phyloP scores from a whole-genome alignment of 1,140 invertebrate species.

The Drusus annulatus region DNA sequence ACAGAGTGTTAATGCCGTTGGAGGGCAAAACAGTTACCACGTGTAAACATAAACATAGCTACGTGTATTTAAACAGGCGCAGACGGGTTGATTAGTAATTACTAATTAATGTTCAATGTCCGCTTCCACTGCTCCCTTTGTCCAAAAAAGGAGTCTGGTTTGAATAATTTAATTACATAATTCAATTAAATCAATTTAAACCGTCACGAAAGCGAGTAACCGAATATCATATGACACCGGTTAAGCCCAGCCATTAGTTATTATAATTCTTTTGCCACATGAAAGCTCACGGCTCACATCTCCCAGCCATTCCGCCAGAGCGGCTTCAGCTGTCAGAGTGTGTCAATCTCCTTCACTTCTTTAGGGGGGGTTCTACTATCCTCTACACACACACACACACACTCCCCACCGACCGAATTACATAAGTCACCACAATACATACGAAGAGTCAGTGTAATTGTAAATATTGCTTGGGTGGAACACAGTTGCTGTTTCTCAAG shows the following conservation, averaged over 20 bases:
- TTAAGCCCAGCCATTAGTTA: neutral
- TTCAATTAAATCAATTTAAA: neutral
- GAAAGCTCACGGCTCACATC: neutral
- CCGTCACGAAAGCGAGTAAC: slow-evolving; percentile 15
- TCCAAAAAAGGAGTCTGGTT: too few relatives aligned
- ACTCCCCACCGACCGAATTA: neutral
- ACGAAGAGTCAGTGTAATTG: neutral
- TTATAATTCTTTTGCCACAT: slow-evolving; percentile 31
- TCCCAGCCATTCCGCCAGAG: slow-evolving; percentile 7
- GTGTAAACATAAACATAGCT: too few relatives aligned
- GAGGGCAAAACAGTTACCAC: too few relatives aligned
- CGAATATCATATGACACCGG: slow-evolving; percentile 33
- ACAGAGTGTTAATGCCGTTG: too few relatives aligned
- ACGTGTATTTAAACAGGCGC: too few relatives aligned
- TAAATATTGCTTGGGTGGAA: too few relatives aligned
- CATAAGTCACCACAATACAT: neutral
- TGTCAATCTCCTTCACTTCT: slow-evolving; percentile 45
- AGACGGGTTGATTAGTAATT: too few relatives aligned
- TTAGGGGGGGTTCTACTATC: neutral
- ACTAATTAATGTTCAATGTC: too few relatives aligned
- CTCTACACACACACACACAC: neutral
- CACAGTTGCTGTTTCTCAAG: too few relatives aligned
- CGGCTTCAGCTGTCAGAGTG: slow-evolving; percentile 44
- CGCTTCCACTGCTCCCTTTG: too few relatives aligned
- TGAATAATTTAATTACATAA: neutral